Base-by-base conservation (phyloP, 2,888 invertebrate genomes). In the Drosophila falleni region DNA sequence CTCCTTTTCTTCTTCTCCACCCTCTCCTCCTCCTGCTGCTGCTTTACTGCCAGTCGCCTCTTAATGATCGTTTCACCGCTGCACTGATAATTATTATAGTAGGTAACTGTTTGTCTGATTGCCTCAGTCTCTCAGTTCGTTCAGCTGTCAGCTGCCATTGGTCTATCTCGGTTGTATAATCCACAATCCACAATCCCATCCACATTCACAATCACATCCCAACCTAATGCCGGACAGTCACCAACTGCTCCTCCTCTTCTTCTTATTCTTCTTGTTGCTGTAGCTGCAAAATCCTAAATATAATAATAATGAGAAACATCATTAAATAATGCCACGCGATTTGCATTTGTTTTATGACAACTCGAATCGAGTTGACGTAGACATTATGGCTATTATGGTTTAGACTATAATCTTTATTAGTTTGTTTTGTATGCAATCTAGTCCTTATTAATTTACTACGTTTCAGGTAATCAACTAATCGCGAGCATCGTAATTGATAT, bases 31-130 rank as follows among this genome's bases (percentile, higher is more conserved):
- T 2, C 2, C 54, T 41, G 44, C 60, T 13, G 16, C 41, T 15
- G 47, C 68, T 66, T 29, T 33, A 15, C 39, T 39, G 10, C 35
- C 11, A 11, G 31, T 19, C 41, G 49, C 50, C 51, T 26, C 9
- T 16, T n/a, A 66, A 68, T 76, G 62, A 68, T 74, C 64, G 71
- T 31, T 71, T 71, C 69, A 65, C 56, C 67, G 80, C 26, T 64
- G 67, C 74, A 69, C 76, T 80, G 80, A 84, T 87, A 85, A 84
- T 83, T 83, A 73, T 67, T 60, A 62, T 56, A 54, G 61, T 39
- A 44, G 55, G 72, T 72, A 71, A 66, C 72, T 66, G 67, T 53
- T 53, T 55, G 74, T 49, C 69, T 50, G 54, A 50, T 50, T 53
- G 62, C 26, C 33, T 35, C 33, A 16, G 44, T 44, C 37, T 26